Evolutionary conservation across 2,113 vertebrate species (phyloP).

Genomic region (Peromyscus polionotus): DNA sequence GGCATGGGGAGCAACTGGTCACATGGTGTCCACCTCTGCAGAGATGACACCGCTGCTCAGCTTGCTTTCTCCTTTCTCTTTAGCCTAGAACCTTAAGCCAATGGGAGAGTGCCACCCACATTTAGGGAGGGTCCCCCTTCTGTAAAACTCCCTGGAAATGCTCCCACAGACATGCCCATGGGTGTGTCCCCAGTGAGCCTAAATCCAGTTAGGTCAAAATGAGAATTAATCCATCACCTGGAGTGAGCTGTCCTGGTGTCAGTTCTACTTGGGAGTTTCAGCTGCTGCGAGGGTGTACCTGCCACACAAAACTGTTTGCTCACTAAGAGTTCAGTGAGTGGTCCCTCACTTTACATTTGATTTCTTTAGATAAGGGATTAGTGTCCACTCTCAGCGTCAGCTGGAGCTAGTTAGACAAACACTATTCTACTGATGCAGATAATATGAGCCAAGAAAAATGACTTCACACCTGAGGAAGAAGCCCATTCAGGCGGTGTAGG

Average conservation of each 20-base stretch:
- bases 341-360: not conserved
- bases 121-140: not conserved
- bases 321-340: not conserved
- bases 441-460: not conserved
- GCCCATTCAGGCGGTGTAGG: not conserved
- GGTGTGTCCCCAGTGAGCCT: not conserved
- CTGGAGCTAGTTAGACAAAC: not conserved
- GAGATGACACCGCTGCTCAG: no score
- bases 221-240: not conserved
- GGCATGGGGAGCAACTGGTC: no score
- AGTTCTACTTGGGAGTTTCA: not conserved
- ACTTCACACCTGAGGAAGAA: not conserved
- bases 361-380: conserved; percentile 2
- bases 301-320: not conserved
- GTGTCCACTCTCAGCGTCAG: not conserved
- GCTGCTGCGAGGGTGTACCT: not conserved
- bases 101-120: no score
- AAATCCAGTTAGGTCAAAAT: not conserved
- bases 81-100: not conserved
- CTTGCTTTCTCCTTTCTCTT: no score
- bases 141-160: not conserved
- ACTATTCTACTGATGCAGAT: not conserved
- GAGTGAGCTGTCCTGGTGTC: not conserved
- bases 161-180: not conserved
- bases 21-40: no score